Evolutionary conservation across 1,140 invertebrate species (phyloP).

Genomic region (Glossosoma conforme): DNA sequence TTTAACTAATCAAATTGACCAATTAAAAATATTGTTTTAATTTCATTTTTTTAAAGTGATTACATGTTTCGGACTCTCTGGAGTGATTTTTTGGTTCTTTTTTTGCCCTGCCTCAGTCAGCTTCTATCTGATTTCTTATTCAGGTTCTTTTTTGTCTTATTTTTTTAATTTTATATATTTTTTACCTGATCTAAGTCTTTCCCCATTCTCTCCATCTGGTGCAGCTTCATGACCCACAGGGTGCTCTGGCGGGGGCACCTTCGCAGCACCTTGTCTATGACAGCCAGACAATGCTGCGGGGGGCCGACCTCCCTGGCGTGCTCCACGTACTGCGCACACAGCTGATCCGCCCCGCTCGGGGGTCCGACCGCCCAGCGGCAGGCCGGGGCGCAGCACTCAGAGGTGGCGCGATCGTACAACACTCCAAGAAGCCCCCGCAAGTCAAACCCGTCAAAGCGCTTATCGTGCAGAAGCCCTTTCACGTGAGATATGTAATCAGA

Average conservation of each 20-base stretch:
- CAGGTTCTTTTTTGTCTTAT: too few species aligned
- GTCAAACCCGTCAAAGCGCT: constrained; percentile 9
- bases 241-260: constrained; percentile 20
- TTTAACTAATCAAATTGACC: too few species aligned
- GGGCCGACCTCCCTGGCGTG: constrained; percentile 10
- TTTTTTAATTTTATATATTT: too few species aligned
- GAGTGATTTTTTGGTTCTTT: neutral
- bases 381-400: constrained; percentile 19
- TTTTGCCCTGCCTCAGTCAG: too few species aligned
- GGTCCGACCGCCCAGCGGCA: constrained; percentile 9
- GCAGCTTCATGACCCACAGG: constrained; percentile 25
- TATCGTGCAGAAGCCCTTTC: constrained; percentile 11
- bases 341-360: constrained; percentile 10
- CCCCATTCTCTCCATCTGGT: constrained; percentile 24
- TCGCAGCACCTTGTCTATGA: constrained; percentile 23
- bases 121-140: too few species aligned
- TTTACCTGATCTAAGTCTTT: constrained; percentile 20
- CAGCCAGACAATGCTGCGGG: constrained; percentile 21
- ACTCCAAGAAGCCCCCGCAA: constrained; percentile 9
- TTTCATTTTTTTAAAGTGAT: neutral
- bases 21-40: too few species aligned
- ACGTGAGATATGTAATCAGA: constrained; percentile 19
- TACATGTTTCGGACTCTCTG: neutral
- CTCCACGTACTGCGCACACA: constrained; percentile 22
- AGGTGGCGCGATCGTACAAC: constrained; percentile 25